phyloP scores from a whole-genome alignment of 2,797 vertebrate genomes.

The Chaetodon trifasciatus region DNA sequence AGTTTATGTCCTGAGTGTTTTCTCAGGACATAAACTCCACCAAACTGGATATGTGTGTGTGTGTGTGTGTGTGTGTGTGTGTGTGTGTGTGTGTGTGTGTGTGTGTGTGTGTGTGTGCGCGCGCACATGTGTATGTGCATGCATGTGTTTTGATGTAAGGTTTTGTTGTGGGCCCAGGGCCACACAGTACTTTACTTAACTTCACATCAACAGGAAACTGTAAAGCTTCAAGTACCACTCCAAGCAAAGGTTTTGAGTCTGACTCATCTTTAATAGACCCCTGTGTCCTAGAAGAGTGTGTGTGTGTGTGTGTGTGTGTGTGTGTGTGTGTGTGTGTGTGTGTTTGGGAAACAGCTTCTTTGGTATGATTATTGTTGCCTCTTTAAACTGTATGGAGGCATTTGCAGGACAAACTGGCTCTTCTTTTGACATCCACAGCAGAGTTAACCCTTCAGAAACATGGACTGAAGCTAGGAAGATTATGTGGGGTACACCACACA shows the following conservation, averaged over 20 bases:
- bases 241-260: slow-evolving; percentile 32
- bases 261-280: slow-evolving; percentile 67
- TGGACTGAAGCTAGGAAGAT: background rate
- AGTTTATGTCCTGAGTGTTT: background rate
- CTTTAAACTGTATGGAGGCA: slow-evolving; percentile 22
- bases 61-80: no score
- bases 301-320: slow-evolving; percentile 6
- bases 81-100: no score
- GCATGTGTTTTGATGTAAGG: slow-evolving; percentile 15
- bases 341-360: slow-evolving; percentile 24
- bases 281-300: slow-evolving; percentile 16
- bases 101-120: background rate
- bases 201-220: slow-evolving; percentile 64
- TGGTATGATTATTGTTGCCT: slow-evolving; percentile 30
- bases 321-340: background rate
- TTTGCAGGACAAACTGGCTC: slow-evolving; percentile 13
- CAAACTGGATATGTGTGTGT: no score
- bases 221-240: slow-evolving; percentile 54
- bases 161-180: background rate
- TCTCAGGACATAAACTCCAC: background rate
- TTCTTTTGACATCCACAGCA: background rate
- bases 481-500: rapidly evolving
- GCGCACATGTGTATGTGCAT: slow-evolving; percentile 10
- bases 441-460: slow-evolving; percentile 2
- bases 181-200: slow-evolving; percentile 38